Base-by-base conservation (phyloP, 2,888 invertebrate genomes). In the Standfussiana lucernea region DNA sequence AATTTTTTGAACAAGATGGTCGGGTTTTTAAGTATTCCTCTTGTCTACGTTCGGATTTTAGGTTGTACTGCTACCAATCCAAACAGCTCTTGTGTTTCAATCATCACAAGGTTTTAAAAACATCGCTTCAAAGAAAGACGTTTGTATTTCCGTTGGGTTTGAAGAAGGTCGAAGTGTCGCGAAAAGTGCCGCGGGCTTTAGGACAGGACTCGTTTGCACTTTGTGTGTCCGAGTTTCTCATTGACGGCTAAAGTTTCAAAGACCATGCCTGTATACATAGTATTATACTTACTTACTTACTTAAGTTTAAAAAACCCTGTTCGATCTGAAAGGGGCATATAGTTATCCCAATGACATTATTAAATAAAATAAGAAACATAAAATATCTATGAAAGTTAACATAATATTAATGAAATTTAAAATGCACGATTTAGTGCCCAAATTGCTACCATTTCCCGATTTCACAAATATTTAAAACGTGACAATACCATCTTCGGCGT, bases 81-180 rank as follows among this genome's bases (percentile, higher is more conserved):
- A 72, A 62, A 64, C 21, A 18, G 18, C 59, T 24, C 24, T 47
- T 42, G 50, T 53, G 50, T 72, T 79, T 61, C 32, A 32, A 37
- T 28, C 56, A 59, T 78, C 32, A 70, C n/a, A 56, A 21, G 50
- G 42, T 61, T 50, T 50, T 42, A 53, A 77, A 77, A 64, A 56
- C 40, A 35, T 78, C 45, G 32, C 47, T 32, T 47, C 59, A 72
- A 79, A 79, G 37, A 45, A 50, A 61, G 21, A 37, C 42, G 65
- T 61, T 72, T 79, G 53, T 67, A 67, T 62, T 59, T 50, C 28
- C 42, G 47, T 66, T 50, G 65, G 66, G 42, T 79, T 79, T 79
- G 79, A 79, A 42, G 50, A 65, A 59, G 15, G 28, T 28, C 50
- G 28, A 35, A 37, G 71, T 71, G 47, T 78, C 28, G 28, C 10